Evolutionary conservation across 2,797 vertebrate species (phyloP).

Genomic region (Nannoperca australis): DNA sequence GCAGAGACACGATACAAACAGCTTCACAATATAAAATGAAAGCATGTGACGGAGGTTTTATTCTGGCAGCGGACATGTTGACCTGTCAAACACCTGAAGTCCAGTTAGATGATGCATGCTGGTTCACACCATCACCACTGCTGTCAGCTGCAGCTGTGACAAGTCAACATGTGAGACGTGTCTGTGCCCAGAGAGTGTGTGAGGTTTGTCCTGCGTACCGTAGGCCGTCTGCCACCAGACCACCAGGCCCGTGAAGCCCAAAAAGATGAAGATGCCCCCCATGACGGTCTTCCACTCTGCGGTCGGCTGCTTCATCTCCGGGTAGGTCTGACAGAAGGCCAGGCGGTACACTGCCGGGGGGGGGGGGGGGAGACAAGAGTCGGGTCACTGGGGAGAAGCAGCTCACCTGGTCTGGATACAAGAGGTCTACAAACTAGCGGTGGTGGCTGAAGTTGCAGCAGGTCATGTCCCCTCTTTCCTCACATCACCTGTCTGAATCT

Average conservation of each 20-base stretch:
- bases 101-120: background rate
- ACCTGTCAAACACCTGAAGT: background rate
- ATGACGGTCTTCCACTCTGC: slow-evolving; percentile 89
- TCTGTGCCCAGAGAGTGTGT: background rate
- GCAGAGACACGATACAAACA: background rate
- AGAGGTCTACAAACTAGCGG: no score
- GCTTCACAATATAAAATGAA: no score
- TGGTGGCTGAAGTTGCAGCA: background rate
- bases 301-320: slow-evolving; percentile 85
- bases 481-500: background rate
- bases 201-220: slow-evolving; percentile 70
- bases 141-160: background rate
- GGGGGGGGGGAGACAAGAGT: background rate
- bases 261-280: slow-evolving; percentile 84
- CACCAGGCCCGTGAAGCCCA: slow-evolving; percentile 88
- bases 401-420: no score
- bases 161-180: background rate
- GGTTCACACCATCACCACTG: background rate
- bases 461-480: no score
- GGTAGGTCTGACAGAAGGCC: slow-evolving; percentile 83
- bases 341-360: slow-evolving; percentile 87
- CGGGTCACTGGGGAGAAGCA: no score
- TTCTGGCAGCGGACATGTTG: background rate
- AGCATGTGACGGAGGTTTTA: background rate
- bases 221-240: slow-evolving; percentile 87